phyloP scores from a whole-genome alignment of 1,140 invertebrate genomes.

The Caenorhabditis brenneri region DNA sequence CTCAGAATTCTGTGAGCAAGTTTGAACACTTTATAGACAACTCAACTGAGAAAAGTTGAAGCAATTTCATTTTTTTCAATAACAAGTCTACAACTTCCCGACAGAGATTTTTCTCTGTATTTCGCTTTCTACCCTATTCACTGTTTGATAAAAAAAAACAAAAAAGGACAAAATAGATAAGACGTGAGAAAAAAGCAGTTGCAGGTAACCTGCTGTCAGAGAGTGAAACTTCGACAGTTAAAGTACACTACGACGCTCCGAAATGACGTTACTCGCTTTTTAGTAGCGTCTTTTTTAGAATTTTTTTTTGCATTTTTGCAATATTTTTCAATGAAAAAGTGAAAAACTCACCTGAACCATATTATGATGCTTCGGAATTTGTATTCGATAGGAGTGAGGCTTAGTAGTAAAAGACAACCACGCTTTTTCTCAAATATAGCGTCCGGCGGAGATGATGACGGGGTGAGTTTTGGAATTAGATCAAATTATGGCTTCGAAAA shows the following conservation, averaged over 20 bases:
- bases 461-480: neutral
- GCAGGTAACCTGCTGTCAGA: neutral
- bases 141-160: neutral
- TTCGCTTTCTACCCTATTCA: neutral
- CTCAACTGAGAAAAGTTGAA: too few species aligned
- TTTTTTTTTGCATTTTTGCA: too few species aligned
- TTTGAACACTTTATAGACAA: too few species aligned
- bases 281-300: neutral
- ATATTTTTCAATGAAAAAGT: too few species aligned
- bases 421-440: neutral
- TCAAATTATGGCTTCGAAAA: neutral
- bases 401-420: neutral
- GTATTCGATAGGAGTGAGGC: neutral
- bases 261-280: neutral
- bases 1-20: too few species aligned
- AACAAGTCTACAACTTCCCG: too few species aligned
- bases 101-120: too few species aligned
- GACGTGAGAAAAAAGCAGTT: neutral
- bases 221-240: neutral
- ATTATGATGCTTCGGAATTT: conserved; percentile 30
- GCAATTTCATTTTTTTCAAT: too few species aligned
- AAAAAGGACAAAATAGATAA: neutral
- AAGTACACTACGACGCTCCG: conserved; percentile 1
- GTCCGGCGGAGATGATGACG: neutral
- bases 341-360: too few species aligned